phyloP scores from a whole-genome alignment of 1,140 invertebrate species.

The Macrobrachium nipponense region DNA sequence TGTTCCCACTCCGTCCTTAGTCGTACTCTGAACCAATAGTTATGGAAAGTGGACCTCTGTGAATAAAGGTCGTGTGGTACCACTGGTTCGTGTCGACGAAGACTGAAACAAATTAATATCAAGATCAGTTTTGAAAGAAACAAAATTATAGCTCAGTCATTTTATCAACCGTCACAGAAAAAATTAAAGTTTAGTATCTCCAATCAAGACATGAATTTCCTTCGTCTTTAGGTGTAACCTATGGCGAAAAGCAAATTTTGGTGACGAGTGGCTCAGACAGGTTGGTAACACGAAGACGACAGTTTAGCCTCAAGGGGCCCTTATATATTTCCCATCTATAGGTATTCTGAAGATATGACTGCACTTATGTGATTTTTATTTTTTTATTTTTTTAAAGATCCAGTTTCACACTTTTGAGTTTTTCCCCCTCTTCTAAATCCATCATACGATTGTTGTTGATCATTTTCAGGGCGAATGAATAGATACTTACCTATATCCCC shows the following conservation, averaged over 20 bases:
- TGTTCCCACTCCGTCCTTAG: slow-evolving; percentile 35
- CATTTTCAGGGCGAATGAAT: too few relatives aligned
- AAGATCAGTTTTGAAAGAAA: slow-evolving; percentile 33
- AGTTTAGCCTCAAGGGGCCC: too few relatives aligned
- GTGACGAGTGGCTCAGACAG: too few relatives aligned
- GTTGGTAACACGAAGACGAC: neutral
- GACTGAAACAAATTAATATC: slow-evolving; percentile 57
- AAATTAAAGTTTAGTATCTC: neutral
- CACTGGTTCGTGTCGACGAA: slow-evolving; percentile 73
- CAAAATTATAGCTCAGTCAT: neutral
- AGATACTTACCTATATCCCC: slow-evolving; percentile 72
- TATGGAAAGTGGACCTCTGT: slow-evolving; percentile 71
- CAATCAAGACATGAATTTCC: too few relatives aligned
- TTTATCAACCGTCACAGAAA: neutral
- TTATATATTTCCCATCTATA: too few relatives aligned
- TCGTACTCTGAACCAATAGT: slow-evolving; percentile 74
- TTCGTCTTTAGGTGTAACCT: too few relatives aligned
- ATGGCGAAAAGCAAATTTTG: too few relatives aligned
- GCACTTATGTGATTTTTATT: too few relatives aligned
- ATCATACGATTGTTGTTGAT: too few relatives aligned
- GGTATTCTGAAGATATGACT: too few relatives aligned
- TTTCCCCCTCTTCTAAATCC: neutral
- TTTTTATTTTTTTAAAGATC: too few relatives aligned
- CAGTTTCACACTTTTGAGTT: too few relatives aligned
- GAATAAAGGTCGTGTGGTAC: slow-evolving; percentile 72